These are phyloP conservation scores for Uloborus diversus DNA, from an alignment of 1,140 invertebrate species.

Conservation along the genomic window DNA sequence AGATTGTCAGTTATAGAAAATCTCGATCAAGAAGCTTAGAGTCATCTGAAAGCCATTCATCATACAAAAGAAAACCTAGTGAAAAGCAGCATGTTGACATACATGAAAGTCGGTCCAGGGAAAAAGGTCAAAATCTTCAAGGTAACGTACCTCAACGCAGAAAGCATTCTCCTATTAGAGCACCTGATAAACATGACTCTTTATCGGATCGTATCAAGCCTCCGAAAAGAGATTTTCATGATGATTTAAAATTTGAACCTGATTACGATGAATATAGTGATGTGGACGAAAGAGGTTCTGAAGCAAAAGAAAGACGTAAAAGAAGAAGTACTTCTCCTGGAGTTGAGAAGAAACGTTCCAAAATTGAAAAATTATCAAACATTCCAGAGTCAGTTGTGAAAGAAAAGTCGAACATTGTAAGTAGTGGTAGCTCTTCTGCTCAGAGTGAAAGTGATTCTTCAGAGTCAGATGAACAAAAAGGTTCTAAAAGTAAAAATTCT, in stretches of 20 bases:
- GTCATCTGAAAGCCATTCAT: constrained; percentile 11
- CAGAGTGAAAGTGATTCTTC: constrained; percentile 40
- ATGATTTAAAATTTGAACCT: constrained; percentile 78
- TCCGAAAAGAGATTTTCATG: constrained; percentile 59
- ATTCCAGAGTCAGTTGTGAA: not conserved
- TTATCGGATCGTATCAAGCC: not conserved
- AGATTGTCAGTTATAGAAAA: not conserved
- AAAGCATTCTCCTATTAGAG: constrained; percentile 39
- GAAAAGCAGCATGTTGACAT: not conserved
- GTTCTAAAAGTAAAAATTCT: constrained; percentile 15
- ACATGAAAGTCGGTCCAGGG: not conserved
- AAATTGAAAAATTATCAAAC: not conserved
- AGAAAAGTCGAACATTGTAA: constrained; percentile 68
- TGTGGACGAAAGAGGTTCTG: constrained; percentile 2
- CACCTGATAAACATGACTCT: not conserved
- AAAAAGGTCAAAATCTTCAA: not conserved
- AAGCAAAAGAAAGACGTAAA: constrained; percentile 16
- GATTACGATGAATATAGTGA: constrained; percentile 72
- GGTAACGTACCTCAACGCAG: not conserved
- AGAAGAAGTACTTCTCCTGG: constrained; percentile 15
- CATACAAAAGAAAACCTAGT: not conserved
- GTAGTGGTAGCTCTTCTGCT: constrained; percentile 60
- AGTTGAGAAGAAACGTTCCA: constrained; percentile 28
- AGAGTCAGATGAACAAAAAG: constrained; percentile 43
- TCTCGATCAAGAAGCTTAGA: constrained; percentile 18